Base-by-base conservation (phyloP, 1,140 invertebrate species). In the Eumeta japonica region DNA sequence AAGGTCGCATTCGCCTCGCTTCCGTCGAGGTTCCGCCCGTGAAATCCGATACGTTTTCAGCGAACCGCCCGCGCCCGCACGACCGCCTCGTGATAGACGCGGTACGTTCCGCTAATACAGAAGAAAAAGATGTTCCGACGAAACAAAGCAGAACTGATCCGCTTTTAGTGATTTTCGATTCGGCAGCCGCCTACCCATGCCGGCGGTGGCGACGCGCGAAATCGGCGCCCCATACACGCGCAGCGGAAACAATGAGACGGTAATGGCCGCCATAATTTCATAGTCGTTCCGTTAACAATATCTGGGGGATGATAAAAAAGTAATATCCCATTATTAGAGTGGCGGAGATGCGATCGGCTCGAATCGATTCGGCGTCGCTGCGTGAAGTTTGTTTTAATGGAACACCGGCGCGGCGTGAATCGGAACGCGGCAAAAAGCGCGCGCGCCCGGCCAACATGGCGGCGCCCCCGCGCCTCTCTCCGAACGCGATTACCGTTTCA, bases 371-470 rank as follows among this genome's bases (percentile, higher is more conserved):
- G 41, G 50, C 46, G 45, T 57, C 55, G 45, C 50, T 56, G 58
- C 63, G 60, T 70, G 63, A 66, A 64, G 58, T 72, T 72, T 72
- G 67, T 64, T 70, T n/a, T 67, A 72, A 56, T 53, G 56, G 53
- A 63, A 62, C 60, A 54, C 43, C 54, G 50, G 55, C 55, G 44
- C 29, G 30, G 16, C 18, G 39, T 14, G 27, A 36, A 17, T 40
- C 35, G 18, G 30, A 34, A 19, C 2, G 20, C 30, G 37, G 29
- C 28, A 28, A 32, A 53, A 56, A 58, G 48, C 48, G 46, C 55
- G 46, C 55, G 54, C 55, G 55, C 53, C 43, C 39, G 49, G 43
- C 46, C 48, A 49, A 27, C 50, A 43, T 55, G 58, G 55, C 41
- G 56, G n/a, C n/a, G n/a, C n/a, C n/a, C 55, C 50, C 44, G 41